Percentiles rank a stretch among this genome's conserved stretches.
Evolutionary conservation across 2,888 invertebrate genomes (phyloP).

Genomic region (Macrophya alboannulata): DNA sequence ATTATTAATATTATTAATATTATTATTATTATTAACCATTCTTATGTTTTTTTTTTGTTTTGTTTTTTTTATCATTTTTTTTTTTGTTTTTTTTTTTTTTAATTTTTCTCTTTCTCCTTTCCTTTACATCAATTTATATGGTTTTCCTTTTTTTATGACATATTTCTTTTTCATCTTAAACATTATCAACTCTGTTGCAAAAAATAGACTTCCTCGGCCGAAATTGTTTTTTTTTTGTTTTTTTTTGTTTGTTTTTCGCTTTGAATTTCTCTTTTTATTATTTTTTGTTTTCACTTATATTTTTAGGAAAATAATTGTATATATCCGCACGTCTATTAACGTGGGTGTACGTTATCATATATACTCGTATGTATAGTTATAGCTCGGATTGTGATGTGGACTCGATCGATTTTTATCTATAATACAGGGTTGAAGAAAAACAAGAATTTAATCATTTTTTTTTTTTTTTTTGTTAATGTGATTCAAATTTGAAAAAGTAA

Average conservation of each 20-base stretch:
- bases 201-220: conserved; percentile 66
- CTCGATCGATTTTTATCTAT: not conserved
- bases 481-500: not conserved
- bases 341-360: conserved; percentile 2
- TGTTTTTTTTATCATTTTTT: conserved; percentile 58
- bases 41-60: conserved; percentile 64
- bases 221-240: conserved; percentile 55
- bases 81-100: conserved; percentile 49
- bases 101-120: conserved; percentile 50
- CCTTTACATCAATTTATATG: conserved; percentile 55
- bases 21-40: conserved; percentile 8
- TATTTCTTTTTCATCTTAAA: conserved; percentile 58
- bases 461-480: not conserved
- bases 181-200: conserved; percentile 63
- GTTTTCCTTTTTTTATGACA: conserved; percentile 58
- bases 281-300: conserved; percentile 2
- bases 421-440: not conserved
- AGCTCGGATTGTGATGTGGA: conserved; percentile 11
- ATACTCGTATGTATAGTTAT: no score
- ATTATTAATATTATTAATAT: conserved; percentile 3
- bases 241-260: conserved; percentile 57
- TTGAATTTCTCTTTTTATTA: not conserved
- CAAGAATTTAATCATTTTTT: not conserved
- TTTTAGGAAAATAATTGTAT: not conserved
- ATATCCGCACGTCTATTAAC: not conserved